Evolutionary conservation across 2,113 vertebrate genomes (phyloP).

Genomic region (Xyliphius kryptos): DNA sequence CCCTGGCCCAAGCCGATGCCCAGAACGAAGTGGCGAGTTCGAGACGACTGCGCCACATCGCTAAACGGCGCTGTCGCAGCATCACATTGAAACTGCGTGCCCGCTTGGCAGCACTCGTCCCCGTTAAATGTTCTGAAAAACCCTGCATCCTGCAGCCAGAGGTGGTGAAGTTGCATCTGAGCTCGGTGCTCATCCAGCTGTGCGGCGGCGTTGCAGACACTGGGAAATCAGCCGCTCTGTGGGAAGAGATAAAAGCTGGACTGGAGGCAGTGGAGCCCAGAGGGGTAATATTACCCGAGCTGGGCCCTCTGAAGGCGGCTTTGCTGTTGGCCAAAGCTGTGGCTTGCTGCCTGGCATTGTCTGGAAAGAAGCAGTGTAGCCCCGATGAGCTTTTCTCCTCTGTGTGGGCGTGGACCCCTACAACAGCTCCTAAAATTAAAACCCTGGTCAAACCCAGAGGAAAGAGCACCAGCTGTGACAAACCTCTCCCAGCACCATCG

Average conservation of each 20-base stretch:
- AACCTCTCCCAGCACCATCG: background rate
- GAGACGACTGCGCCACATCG: constrained; percentile 52
- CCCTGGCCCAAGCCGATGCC: constrained; percentile 54
- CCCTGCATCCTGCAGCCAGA: constrained; percentile 61
- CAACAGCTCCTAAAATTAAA: constrained; percentile 22
- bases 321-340: constrained; percentile 68
- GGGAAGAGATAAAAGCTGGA: constrained; percentile 67
- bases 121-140: background rate
- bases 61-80: constrained; percentile 55
- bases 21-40: constrained; percentile 28
- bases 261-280: constrained; percentile 59
- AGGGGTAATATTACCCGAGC: constrained; percentile 41
- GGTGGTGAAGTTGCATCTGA: constrained; percentile 62
- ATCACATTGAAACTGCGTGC: constrained; percentile 45
- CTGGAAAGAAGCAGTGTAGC: constrained; percentile 46
- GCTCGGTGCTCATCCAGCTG: constrained; percentile 50
- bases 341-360: constrained; percentile 52
- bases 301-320: constrained; percentile 64
- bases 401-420: constrained; percentile 66
- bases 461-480: background rate
- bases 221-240: constrained; percentile 47
- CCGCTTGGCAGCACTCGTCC: constrained; percentile 44
- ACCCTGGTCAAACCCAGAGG: constrained; percentile 39
- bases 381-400: constrained; percentile 61
- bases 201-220: constrained; percentile 45